phyloP scores from a whole-genome alignment of 1,140 invertebrate genomes.

The Brachionus calyciflorus region DNA sequence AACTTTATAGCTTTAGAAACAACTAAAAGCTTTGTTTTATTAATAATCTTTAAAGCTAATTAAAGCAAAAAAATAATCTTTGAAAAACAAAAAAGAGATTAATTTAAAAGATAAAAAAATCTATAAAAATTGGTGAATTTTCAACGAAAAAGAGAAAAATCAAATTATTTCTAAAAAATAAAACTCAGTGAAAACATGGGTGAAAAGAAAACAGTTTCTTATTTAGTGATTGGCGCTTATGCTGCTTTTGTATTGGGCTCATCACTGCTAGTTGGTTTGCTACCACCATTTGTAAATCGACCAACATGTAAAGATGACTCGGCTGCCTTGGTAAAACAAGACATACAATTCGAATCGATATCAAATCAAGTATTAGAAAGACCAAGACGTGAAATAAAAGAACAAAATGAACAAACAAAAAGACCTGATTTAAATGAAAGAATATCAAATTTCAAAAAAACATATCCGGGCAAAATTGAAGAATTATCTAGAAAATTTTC shows the following conservation, averaged over 20 bases:
- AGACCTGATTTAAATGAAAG: background rate
- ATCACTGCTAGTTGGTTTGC: slow-evolving; percentile 20
- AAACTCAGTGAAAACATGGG: background rate
- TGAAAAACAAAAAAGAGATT: background rate
- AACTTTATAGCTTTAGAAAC: background rate
- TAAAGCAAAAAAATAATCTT: background rate
- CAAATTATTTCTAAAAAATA: background rate
- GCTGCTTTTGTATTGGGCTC: background rate
- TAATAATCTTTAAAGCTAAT: no score
- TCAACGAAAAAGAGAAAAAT: background rate
- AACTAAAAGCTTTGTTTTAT: background rate
- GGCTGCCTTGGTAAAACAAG: no score
- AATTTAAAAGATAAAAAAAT: no score
- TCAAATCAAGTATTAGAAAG: background rate
- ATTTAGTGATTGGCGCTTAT: background rate
- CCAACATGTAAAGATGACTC: slow-evolving; percentile 11
- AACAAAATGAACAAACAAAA: background rate
- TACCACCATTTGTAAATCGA: slow-evolving; percentile 38
- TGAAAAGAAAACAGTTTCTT: slow-evolving; percentile 24
- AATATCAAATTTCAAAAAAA: background rate
- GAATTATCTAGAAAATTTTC: background rate
- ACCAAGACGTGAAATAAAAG: background rate
- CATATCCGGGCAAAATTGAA: background rate
- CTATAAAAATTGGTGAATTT: background rate
- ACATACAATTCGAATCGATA: background rate